Base-by-base conservation (phyloP, 2,888 invertebrate species). In the Drosophila testacea region DNA sequence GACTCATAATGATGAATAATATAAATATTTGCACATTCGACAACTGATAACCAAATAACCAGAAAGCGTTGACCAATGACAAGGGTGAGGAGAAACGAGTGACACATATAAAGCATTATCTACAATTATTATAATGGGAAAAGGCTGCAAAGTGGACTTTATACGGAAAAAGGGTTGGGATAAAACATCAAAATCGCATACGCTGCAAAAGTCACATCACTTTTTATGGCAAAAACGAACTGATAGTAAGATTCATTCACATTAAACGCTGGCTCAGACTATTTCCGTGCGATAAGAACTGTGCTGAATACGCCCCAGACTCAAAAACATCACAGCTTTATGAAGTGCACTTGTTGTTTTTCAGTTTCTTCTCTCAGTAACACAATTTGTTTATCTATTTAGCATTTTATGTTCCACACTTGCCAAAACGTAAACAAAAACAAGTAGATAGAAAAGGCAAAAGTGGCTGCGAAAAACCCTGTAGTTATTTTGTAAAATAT, bases 1-100 rank as follows among this genome's bases (percentile, higher is more conserved):
- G 74, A 71, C 54, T 71, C 77, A 78, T 47, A 42, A 38, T 63
- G 60, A 67, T 70, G 70, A 75, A 70, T 71, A 75, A 70, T 75
- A 67, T 52, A 75, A 75, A 61, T 68, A 65, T 70, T 73, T 65
- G 69, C 66, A 41, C 56, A 51, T 54, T 54, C 55, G 28, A 41
- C 63, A 51, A 63, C 69, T 69, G 77, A 77, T 77, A 77, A 77
- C 28, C 48, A 48, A 68, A 59, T n/a, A 56, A 44, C 42, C 57
- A 60, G 16, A 48, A 57, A 70, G 13, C 34, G 46, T 36, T 28
- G 32, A 27, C 16, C 39, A 54, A 10, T 41, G 34, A 36, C 42
- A 42, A 13, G 30, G 11, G 34, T 28, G 38, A 34, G 54, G 36
- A 44, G n/a, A 22, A 27, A 32, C n/a, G 38, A 52, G 30, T 60